Conservation (phyloP, 2,113 vertebrate species). For the Ophthalmolycus amberensis region DNA sequence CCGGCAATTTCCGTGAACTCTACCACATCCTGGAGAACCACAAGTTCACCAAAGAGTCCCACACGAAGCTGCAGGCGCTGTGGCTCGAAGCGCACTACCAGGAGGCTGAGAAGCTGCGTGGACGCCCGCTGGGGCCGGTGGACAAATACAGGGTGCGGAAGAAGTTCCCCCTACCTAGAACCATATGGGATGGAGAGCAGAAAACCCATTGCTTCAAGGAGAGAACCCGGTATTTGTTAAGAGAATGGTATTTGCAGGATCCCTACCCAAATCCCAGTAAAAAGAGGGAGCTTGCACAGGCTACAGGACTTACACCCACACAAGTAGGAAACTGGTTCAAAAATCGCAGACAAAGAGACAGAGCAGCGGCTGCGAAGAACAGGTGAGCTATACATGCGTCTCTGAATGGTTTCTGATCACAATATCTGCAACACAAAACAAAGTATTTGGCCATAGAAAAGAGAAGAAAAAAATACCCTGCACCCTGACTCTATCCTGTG, state of each 20-base stretch:
- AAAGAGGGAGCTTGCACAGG: slow-evolving; percentile 98
- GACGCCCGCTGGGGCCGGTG: slow-evolving; percentile 96
- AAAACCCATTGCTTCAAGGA: slow-evolving; percentile 99
- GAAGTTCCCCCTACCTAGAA: slow-evolving; percentile 99
- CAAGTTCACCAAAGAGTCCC: slow-evolving; percentile 99
- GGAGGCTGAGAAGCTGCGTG: slow-evolving; percentile 98
- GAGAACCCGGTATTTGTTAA: slow-evolving; percentile 95
- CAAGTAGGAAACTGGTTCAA: slow-evolving; percentile 99
- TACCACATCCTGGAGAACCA: slow-evolving; percentile 98
- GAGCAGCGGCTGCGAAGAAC: slow-evolving; percentile 98
- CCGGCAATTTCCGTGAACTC: slow-evolving; percentile 97
- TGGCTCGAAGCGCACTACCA: slow-evolving; percentile 99
- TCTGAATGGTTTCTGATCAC: not conserved
- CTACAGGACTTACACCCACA: slow-evolving; percentile 98
- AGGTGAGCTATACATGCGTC: slow-evolving; percentile 84
- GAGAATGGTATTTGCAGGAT: slow-evolving; percentile 99
- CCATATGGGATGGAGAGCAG: slow-evolving; percentile 99
- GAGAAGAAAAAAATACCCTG: not conserved
- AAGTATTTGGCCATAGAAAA: not conserved
- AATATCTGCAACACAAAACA: not conserved
- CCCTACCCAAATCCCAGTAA: slow-evolving; percentile 99
- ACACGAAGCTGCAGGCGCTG: slow-evolving; percentile 97
- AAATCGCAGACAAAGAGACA: slow-evolving; percentile 98
- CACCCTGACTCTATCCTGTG: not conserved
- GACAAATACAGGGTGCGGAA: slow-evolving; percentile 99